These are phyloP conservation scores for Heliconius ismenius DNA, from an alignment of 2,888 invertebrate genomes.

Conservation along the genomic window DNA sequence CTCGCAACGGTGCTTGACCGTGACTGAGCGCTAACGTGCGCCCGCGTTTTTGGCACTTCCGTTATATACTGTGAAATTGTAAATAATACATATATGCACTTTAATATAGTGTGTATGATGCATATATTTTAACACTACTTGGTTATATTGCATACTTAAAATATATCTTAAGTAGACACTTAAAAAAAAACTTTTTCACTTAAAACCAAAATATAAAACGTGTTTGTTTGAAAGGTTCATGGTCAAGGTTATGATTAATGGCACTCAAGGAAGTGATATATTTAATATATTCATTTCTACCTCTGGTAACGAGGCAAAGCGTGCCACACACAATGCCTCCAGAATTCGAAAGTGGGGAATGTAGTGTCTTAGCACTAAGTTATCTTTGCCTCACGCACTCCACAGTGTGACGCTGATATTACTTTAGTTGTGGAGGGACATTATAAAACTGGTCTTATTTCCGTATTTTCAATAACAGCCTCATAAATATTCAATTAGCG, in stretches of 20 bases:
- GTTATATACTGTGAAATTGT: slow-evolving; percentile 5
- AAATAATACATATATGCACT: background rate
- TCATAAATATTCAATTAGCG: background rate
- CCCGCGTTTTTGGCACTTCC: slow-evolving; percentile 33
- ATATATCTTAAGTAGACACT: background rate
- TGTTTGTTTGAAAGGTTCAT: too few species aligned
- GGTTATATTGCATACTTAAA: background rate
- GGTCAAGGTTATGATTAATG: too few species aligned
- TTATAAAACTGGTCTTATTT: slow-evolving; percentile 6
- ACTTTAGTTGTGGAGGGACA: background rate
- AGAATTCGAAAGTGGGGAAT: too few species aligned
- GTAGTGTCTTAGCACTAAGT: too few species aligned
- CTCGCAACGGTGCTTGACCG: slow-evolving; percentile 47
- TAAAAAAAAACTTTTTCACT: background rate
- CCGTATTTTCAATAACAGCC: background rate
- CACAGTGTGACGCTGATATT: too few species aligned
- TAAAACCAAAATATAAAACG: too few species aligned
- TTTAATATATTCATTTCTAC: too few species aligned
- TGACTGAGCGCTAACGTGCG: slow-evolving; percentile 50
- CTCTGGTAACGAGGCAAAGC: too few species aligned
- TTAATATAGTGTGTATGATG: background rate
- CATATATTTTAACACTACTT: background rate
- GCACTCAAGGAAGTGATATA: too few species aligned
- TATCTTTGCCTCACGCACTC: too few species aligned
- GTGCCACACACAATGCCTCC: too few species aligned